Percentiles rank a stretch among this genome's conserved stretches.
phyloP scores from a whole-genome alignment of 2,888 invertebrate genomes.

The Cephus pulcher region DNA sequence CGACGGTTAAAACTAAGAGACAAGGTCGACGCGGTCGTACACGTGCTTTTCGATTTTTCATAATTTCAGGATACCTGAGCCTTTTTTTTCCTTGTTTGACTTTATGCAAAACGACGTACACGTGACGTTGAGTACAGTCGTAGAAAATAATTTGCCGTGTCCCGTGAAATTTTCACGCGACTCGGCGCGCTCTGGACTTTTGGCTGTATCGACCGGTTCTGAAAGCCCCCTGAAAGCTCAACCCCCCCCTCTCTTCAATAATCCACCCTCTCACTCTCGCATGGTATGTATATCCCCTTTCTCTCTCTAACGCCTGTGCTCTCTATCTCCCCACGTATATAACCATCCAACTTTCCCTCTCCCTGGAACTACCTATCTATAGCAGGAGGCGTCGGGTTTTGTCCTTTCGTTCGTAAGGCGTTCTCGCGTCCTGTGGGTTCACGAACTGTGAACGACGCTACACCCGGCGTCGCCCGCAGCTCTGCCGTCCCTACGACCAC shows the following conservation, averaged over 20 bases:
- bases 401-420: not conserved
- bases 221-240: conserved; percentile 34
- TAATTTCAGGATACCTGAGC: not conserved
- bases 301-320: conserved; percentile 16
- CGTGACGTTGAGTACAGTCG: not conserved
- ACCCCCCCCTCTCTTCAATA: conserved; percentile 14
- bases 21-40: no score
- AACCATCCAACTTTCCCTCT: conserved; percentile 20
- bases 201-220: conserved; percentile 54
- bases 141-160: conserved; percentile 9
- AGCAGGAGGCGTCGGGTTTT: no score
- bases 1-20: no score
- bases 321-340: conserved; percentile 18
- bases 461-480: no score
- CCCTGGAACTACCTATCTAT: not conserved
- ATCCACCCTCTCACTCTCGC: conserved; percentile 18
- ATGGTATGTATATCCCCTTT: not conserved
- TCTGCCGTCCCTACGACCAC: no score
- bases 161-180: conserved; percentile 35
- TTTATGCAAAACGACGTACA: not conserved
- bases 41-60: no score
- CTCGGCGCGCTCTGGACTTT: conserved; percentile 46
- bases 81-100: not conserved
- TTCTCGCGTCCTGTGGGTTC: not conserved
- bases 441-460: not conserved